Evolutionary conservation across 2,888 invertebrate species (phyloP).

Genomic region (Agriopis marginaria): DNA sequence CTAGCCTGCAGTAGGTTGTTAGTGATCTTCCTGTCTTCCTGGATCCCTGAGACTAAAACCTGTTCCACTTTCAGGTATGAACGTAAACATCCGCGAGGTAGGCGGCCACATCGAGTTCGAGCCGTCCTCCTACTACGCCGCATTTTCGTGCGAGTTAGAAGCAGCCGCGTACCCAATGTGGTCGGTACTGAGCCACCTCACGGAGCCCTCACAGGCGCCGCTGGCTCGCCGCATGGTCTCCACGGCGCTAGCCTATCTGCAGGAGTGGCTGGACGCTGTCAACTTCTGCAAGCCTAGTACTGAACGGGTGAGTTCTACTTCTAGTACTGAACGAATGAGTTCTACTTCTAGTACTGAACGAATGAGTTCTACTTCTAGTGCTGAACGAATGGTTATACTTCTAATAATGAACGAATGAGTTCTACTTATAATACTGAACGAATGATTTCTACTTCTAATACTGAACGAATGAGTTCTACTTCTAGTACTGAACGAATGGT

Average conservation of each 20-base stretch:
- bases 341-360: constrained; percentile 83
- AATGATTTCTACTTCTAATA: constrained; percentile 1
- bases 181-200: constrained; percentile 96
- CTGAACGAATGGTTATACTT: constrained; percentile 88
- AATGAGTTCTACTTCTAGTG: constrained; percentile 73
- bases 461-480: no score
- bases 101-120: constrained; percentile 98
- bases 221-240: constrained; percentile 91
- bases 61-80: constrained; percentile 91
- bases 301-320: constrained; percentile 85
- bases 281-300: constrained; percentile 88
- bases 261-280: constrained; percentile 96
- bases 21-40: no score
- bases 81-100: constrained; percentile 96
- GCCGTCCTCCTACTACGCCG: constrained; percentile 98
- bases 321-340: constrained; percentile 73
- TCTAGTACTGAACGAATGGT: no score
- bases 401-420: constrained; percentile 36
- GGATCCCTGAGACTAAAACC: background rate
- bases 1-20: no score
- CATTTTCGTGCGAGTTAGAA: constrained; percentile 98
- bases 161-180: constrained; percentile 99
- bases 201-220: constrained; percentile 90
- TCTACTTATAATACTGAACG: background rate
- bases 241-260: constrained; percentile 92